These are phyloP conservation scores for Malurus elegans DNA, from an alignment of 2,113 vertebrate species.

Conservation along the genomic window DNA sequence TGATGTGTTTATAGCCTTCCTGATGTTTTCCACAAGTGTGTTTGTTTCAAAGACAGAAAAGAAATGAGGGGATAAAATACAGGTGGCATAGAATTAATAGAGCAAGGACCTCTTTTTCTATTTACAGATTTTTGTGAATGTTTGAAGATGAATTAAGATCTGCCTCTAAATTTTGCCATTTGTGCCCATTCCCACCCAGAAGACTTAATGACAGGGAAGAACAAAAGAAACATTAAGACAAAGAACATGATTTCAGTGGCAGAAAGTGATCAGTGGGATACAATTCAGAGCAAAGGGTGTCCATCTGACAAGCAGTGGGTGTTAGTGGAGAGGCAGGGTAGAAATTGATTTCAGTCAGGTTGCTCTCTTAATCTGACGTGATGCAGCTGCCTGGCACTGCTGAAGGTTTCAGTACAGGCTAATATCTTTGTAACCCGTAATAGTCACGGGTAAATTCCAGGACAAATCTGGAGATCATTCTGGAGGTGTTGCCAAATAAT, in stretches of 20 bases:
- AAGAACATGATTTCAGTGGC: background rate
- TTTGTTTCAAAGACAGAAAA: background rate
- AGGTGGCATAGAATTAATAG: background rate
- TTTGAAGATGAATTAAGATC: background rate
- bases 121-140: background rate
- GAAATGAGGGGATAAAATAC: background rate
- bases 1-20: background rate
- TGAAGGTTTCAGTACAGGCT: background rate
- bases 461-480: background rate
- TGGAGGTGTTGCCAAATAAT: background rate
- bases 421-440: background rate
- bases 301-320: background rate
- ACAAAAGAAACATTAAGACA: background rate
- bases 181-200: background rate
- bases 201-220: background rate
- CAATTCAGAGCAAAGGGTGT: background rate
- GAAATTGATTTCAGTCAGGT: background rate
- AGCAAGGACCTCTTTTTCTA: background rate
- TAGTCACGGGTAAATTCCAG: background rate
- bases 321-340: background rate
- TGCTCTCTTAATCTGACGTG: background rate
- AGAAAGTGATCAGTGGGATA: background rate
- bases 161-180: background rate
- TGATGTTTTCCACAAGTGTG: background rate
- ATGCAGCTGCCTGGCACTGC: background rate